phyloP scores from a whole-genome alignment of 2,888 invertebrate species.

The Zonitis immaculata region DNA sequence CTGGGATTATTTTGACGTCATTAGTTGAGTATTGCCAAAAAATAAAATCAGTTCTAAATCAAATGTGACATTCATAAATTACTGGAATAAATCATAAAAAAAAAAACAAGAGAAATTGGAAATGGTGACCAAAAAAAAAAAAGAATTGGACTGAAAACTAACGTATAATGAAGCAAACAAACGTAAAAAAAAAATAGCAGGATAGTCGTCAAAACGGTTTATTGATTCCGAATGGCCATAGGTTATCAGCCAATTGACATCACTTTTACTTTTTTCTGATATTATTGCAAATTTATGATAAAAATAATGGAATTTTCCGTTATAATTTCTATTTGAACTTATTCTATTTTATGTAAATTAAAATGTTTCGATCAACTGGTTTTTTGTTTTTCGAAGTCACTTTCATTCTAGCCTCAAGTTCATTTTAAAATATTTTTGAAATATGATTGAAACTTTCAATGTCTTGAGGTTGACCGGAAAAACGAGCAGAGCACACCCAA shows the following conservation, averaged over 20 bases:
- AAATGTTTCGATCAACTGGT: too few species aligned
- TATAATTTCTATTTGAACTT: too few species aligned
- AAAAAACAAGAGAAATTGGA: too few species aligned
- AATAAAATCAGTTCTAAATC: not conserved
- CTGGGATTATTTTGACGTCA: not conserved
- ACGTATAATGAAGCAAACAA: too few species aligned
- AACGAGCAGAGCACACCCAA: not conserved
- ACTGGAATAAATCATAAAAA: not conserved
- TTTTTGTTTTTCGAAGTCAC: slow-evolving; percentile 6
- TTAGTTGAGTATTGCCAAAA: not conserved
- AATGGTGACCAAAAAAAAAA: too few species aligned
- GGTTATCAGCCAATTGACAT: not conserved
- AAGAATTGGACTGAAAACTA: not conserved
- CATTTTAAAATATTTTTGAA: not conserved
- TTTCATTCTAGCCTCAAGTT: slow-evolving; percentile 13
- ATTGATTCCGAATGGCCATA: not conserved
- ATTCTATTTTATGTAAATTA: too few species aligned
- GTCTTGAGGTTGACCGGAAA: not conserved
- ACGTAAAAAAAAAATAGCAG: too few species aligned
- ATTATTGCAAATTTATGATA: not conserved
- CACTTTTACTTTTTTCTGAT: not conserved
- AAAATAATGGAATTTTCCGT: not conserved
- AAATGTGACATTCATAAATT: not conserved
- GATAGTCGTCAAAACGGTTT: too few species aligned
- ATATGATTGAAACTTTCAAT: slow-evolving; percentile 7